phyloP scores from a whole-genome alignment of 2,113 vertebrate genomes.

The Propithecus coquereli region DNA sequence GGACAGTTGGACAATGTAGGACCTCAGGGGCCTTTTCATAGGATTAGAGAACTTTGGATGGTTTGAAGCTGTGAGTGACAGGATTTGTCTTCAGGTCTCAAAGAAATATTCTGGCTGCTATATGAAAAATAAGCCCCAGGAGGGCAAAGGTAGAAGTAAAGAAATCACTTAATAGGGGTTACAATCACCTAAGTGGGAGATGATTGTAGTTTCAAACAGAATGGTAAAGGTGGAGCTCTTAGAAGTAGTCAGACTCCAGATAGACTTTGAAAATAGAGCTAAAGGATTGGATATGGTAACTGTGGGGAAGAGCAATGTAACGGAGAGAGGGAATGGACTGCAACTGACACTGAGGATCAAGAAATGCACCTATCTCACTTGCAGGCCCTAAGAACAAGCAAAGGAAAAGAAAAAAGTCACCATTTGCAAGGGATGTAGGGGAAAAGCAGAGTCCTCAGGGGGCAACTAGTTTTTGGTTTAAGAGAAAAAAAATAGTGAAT shows the following conservation, averaged over 20 bases:
- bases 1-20: not conserved
- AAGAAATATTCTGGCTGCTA: not conserved
- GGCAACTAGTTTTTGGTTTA: not conserved
- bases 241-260: not conserved
- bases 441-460: not conserved
- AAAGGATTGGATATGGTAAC: not conserved
- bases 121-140: not conserved
- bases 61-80: not conserved
- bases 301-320: not conserved
- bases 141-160: not conserved
- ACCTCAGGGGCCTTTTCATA: not conserved
- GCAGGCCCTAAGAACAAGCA: not conserved
- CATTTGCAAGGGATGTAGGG: not conserved
- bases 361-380: not conserved
- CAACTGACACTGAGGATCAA: not conserved
- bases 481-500: not conserved
- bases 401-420: not conserved
- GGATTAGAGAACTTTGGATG: not conserved
- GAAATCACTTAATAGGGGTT: not conserved
- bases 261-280: not conserved
- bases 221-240: not conserved
- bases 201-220: not conserved
- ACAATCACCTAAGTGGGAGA: not conserved
- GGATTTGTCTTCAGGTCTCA: not conserved
- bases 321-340: not conserved